These are phyloP conservation scores for Pogonomyrmex californicus DNA, from an alignment of 1,140 invertebrate species.

Conservation along the genomic window DNA sequence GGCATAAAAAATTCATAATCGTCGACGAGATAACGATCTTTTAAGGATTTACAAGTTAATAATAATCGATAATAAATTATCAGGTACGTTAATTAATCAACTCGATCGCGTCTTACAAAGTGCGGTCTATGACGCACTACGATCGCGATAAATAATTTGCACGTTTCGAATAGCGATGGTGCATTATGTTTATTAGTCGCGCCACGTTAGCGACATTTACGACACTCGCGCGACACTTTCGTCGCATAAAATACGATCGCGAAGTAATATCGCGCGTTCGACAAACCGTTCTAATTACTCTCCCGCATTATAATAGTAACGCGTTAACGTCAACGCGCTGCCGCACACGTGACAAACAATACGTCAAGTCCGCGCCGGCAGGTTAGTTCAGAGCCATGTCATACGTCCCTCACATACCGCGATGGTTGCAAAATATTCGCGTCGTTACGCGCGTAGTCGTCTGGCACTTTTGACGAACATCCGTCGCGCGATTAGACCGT, in stretches of 20 bases:
- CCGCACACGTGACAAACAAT: constrained; percentile 46
- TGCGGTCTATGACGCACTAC: too few relatives aligned
- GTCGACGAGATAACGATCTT: constrained; percentile 2
- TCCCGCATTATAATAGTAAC: constrained; percentile 44
- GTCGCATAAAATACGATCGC: constrained; percentile 47
- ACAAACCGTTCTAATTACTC: constrained; percentile 56
- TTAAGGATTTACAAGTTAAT: background rate
- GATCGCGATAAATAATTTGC: constrained; percentile 26
- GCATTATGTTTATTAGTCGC: constrained; percentile 51
- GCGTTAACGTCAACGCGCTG: constrained; percentile 50
- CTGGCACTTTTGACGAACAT: constrained; percentile 46
- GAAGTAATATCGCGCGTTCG: constrained; percentile 26
- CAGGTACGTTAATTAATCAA: background rate
- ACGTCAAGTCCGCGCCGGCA: constrained; percentile 31
- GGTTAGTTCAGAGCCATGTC: constrained; percentile 10
- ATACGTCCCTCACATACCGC: constrained; percentile 27
- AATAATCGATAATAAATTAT: background rate
- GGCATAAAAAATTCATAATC: background rate
- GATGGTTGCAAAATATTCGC: constrained; percentile 40
- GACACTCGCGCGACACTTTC: constrained; percentile 33
- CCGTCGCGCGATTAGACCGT: constrained; percentile 29
- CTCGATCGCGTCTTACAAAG: background rate
- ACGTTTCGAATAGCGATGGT: constrained; percentile 17
- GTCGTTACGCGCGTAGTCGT: constrained; percentile 31
- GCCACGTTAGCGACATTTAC: constrained; percentile 51